These are phyloP conservation scores for Pseudolaguvia tuberculata DNA, from an alignment of 2,113 vertebrate genomes.

Conservation along the genomic window DNA sequence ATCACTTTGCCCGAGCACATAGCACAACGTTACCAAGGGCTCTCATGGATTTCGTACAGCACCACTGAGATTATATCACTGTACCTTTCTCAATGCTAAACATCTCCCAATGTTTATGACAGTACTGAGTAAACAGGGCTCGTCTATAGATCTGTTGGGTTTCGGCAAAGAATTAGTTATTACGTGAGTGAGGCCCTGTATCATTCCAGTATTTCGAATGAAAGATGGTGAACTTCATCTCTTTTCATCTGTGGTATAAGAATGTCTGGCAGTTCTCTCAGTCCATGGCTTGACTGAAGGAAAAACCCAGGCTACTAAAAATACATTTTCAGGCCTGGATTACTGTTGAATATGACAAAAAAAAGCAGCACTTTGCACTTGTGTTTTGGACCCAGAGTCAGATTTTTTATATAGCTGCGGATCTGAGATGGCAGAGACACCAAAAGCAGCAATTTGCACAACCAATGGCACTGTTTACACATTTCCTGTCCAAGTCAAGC, in stretches of 20 bases:
- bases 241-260: conserved; percentile 23
- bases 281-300: conserved; percentile 33
- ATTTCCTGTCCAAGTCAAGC: conserved; percentile 49
- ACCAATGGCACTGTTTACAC: conserved; percentile 43
- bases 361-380: conserved; percentile 37
- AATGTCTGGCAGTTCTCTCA: conserved; percentile 35
- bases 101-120: conserved; percentile 3
- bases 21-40: conserved; percentile 46
- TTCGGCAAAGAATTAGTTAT: conserved; percentile 47
- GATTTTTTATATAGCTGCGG: conserved; percentile 31
- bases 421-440: conserved; percentile 40
- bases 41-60: conserved; percentile 49
- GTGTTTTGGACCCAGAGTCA: conserved; percentile 31
- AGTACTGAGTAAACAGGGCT: conserved; percentile 45
- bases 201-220: not conserved
- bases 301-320: conserved; percentile 41
- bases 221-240: conserved; percentile 18
- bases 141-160: conserved; percentile 34
- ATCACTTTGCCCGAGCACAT: conserved; percentile 52
- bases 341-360: conserved; percentile 23
- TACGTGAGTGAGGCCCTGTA: conserved; percentile 29
- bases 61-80: conserved; percentile 3
- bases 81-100: not conserved
- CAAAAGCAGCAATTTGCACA: conserved; percentile 38
- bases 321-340: conserved; percentile 22